phyloP scores from a whole-genome alignment of 2,888 invertebrate species.

The Fragum sueziense region DNA sequence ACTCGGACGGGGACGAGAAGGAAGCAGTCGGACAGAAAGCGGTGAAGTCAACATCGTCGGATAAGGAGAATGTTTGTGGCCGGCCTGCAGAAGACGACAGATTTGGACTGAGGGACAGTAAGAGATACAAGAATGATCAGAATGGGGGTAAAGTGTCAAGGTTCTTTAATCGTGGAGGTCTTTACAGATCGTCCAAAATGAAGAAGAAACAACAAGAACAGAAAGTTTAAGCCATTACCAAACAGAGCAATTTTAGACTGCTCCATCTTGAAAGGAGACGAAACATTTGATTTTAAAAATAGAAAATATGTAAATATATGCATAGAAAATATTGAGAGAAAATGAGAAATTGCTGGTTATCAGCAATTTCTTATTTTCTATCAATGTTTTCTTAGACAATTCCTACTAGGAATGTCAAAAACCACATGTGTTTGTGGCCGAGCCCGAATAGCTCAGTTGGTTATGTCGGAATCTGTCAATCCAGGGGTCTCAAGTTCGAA shows the following conservation, averaged over 20 bases:
- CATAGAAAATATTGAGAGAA: no score
- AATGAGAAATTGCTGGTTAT: no score
- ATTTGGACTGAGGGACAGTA: slow-evolving; percentile 32
- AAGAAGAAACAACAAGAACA: slow-evolving; percentile 47
- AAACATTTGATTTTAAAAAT: neutral
- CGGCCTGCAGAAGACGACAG: neutral
- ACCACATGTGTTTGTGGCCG: neutral
- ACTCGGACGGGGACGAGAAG: slow-evolving; percentile 56
- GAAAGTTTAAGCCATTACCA: neutral
- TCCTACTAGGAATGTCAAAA: neutral
- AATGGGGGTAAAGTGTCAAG: slow-evolving; percentile 47
- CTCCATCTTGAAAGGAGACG: neutral
- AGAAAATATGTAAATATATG: no score
- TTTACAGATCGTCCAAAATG: slow-evolving; percentile 59
- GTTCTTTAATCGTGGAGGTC: slow-evolving; percentile 56
- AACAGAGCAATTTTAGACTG: neutral
- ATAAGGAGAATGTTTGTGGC: slow-evolving; percentile 48
- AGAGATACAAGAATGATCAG: slow-evolving; percentile 20
- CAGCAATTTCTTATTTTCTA: neutral
- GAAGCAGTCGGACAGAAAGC: slow-evolving; percentile 12
- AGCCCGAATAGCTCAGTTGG: no score
- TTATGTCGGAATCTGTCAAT: no score
- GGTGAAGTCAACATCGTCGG: slow-evolving; percentile 34
- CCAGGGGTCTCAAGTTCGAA: no score
- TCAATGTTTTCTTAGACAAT: neutral